Conservation (phyloP, 1,140 invertebrate genomes). For the Euura saliciscinereae region DNA sequence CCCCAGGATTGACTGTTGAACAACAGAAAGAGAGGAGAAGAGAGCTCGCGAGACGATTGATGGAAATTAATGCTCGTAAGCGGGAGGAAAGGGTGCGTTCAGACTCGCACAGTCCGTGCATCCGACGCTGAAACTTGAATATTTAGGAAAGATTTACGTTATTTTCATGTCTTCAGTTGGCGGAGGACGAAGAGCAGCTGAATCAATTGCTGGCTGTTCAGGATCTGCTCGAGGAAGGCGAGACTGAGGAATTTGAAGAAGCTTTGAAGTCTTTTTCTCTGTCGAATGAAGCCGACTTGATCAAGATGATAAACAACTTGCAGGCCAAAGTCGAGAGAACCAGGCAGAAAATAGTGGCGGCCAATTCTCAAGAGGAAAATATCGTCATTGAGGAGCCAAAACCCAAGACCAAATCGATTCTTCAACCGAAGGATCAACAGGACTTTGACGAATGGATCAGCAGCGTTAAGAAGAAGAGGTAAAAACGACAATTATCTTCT, state of each 20-base stretch:
- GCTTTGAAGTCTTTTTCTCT: conserved; percentile 67
- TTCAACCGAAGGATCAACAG: conserved; percentile 65
- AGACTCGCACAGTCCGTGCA: no score
- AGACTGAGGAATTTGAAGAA: conserved; percentile 76
- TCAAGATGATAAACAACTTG: conserved; percentile 77
- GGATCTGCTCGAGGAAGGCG: conserved; percentile 79
- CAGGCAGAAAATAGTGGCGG: conserved; percentile 77
- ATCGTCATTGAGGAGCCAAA: conserved; percentile 65
- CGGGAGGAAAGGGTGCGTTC: conserved; percentile 74
- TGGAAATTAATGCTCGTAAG: conserved; percentile 87
- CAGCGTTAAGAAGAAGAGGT: conserved; percentile 68
- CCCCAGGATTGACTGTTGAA: conserved; percentile 69
- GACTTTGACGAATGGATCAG: conserved; percentile 74
- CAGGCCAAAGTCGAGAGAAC: conserved; percentile 80
- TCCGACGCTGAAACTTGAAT: no score
- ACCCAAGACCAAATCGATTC: conserved; percentile 61
- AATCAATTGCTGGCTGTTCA: conserved; percentile 78
- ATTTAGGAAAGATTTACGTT: no score
- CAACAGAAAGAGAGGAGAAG: conserved; percentile 86
- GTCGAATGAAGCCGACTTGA: conserved; percentile 66
- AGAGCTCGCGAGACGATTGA: conserved; percentile 79
- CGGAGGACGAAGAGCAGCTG: conserved; percentile 87
- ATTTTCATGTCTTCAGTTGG: conserved; percentile 59
- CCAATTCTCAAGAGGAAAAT: conserved; percentile 69
- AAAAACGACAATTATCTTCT: conserved; percentile 13